Conservation (phyloP, 2,113 vertebrate genomes). For the Chascanopsetta lugubris region DNA sequence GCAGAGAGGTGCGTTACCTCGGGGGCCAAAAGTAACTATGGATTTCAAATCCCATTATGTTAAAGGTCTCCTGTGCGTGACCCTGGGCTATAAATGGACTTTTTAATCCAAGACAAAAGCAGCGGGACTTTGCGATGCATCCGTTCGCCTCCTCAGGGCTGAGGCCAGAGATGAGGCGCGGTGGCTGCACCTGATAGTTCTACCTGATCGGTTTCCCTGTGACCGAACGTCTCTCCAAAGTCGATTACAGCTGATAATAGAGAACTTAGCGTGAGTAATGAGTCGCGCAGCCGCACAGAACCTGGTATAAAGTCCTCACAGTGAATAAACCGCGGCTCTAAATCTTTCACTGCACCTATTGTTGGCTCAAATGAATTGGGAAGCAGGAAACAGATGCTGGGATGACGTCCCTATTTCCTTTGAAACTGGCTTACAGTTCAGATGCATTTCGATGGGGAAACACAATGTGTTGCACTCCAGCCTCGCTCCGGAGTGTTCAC, state of each 20-base stretch:
- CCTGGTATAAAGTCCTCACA: constrained; percentile 37
- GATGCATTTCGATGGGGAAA: constrained; percentile 64
- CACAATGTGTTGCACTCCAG: constrained; percentile 40
- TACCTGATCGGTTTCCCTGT: constrained; percentile 20
- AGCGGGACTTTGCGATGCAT: constrained; percentile 43
- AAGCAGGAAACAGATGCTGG: constrained; percentile 26
- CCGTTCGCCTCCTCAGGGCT: constrained; percentile 26
- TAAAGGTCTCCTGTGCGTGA: constrained; percentile 53
- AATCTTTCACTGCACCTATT: constrained; percentile 15
- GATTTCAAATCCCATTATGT: constrained; percentile 71
- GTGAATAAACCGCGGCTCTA: constrained; percentile 1
- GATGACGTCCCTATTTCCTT: constrained; percentile 43
- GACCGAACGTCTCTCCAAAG: constrained; percentile 18
- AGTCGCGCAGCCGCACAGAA: neutral
- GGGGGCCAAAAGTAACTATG: constrained; percentile 64
- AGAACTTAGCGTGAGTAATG: constrained; percentile 22
- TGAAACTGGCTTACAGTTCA: constrained; percentile 53
- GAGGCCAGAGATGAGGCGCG: constrained; percentile 46
- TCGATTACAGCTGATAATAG: constrained; percentile 17
- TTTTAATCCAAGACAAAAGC: constrained; percentile 68
- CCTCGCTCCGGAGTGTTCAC: constrained; percentile 49
- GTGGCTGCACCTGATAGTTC: constrained; percentile 17
- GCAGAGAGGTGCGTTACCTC: constrained; percentile 48
- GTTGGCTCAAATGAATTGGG: constrained; percentile 25
- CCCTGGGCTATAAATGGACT: constrained; percentile 59